Percentiles rank a stretch among this genome's conserved stretches.
Conservation (phyloP, 1,140 invertebrate genomes). For the Asobara japonica region DNA sequence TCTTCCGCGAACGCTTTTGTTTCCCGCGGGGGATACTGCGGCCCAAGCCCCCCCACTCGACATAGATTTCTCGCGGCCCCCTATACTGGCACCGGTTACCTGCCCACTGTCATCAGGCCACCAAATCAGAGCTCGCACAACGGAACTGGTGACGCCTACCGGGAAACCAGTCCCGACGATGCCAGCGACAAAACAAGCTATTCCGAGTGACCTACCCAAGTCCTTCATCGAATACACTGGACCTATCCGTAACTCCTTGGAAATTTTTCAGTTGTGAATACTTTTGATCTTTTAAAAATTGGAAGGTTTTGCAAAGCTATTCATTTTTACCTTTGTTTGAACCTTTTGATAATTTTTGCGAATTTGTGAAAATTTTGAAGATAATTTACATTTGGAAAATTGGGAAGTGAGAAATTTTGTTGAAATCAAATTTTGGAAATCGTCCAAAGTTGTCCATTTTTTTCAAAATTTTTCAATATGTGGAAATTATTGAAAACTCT, state of each 20-base stretch:
- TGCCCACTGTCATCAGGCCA: constrained; percentile 81
- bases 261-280: no score
- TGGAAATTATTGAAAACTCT: no score
- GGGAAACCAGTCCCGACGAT: constrained; percentile 61
- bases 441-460: no score
- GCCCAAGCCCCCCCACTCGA: constrained; percentile 67
- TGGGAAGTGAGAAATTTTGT: no score
- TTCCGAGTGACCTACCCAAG: constrained; percentile 60
- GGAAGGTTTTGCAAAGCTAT: no score
- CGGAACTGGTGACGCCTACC: constrained; percentile 54
- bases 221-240: constrained; percentile 40
- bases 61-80: constrained; percentile 79
- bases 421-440: no score
- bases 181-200: constrained; percentile 63
- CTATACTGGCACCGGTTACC: constrained; percentile 81
- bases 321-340: no score
- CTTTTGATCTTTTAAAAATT: no score
- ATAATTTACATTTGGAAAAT: no score
- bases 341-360: no score
- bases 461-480: no score
- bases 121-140: constrained; percentile 61
- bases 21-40: constrained; percentile 64
- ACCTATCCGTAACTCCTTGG: constrained; percentile 39
- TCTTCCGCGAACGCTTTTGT: constrained; percentile 66
- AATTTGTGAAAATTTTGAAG: no score